These are phyloP conservation scores for Anarsia innoxiella DNA, from an alignment of 2,888 invertebrate genomes.

Conservation along the genomic window DNA sequence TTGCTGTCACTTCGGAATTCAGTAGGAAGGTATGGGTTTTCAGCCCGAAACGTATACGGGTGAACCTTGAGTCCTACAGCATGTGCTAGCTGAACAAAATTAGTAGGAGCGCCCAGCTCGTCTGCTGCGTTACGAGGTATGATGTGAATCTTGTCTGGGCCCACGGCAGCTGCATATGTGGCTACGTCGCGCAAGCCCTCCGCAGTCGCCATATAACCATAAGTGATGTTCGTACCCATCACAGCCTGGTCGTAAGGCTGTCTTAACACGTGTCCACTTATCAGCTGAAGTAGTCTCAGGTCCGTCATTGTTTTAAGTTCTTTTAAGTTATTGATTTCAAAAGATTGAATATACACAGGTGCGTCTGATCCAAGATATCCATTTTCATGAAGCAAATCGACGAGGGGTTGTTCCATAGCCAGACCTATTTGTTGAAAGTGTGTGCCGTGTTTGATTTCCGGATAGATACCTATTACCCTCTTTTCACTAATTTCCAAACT, in stretches of 20 bases:
- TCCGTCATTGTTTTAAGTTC: slow-evolving; percentile 47
- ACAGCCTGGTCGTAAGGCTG: slow-evolving; percentile 48
- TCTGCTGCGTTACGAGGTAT: slow-evolving; percentile 48
- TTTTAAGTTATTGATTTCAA: slow-evolving; percentile 58
- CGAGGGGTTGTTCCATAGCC: slow-evolving; percentile 49
- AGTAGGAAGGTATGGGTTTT: slow-evolving; percentile 50
- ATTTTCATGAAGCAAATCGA: slow-evolving; percentile 45
- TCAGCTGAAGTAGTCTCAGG: slow-evolving; percentile 48
- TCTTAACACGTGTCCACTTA: slow-evolving; percentile 23
- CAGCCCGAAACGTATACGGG: slow-evolving; percentile 62
- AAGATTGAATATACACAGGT: slow-evolving; percentile 61
- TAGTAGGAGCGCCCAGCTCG: slow-evolving; percentile 40
- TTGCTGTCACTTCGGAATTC: slow-evolving; percentile 38
- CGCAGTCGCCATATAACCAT: slow-evolving; percentile 51
- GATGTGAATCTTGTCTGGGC: slow-evolving; percentile 57
- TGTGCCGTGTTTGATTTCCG: slow-evolving; percentile 58
- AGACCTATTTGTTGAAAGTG: slow-evolving; percentile 52
- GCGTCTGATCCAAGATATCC: slow-evolving; percentile 40
- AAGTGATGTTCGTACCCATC: slow-evolving; percentile 42
- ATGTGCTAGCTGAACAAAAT: slow-evolving; percentile 53
- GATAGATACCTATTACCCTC: slow-evolving; percentile 54
- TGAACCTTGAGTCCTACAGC: slow-evolving; percentile 51
- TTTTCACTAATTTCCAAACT: slow-evolving; percentile 45
- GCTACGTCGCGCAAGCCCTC: slow-evolving; percentile 51
- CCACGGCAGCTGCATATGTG: slow-evolving; percentile 55